A percentile compares a stretch with the other conserved stretches of the same genome.
Conservation (phyloP, 2,113 vertebrate species). For the Colaptes auratus region DNA sequence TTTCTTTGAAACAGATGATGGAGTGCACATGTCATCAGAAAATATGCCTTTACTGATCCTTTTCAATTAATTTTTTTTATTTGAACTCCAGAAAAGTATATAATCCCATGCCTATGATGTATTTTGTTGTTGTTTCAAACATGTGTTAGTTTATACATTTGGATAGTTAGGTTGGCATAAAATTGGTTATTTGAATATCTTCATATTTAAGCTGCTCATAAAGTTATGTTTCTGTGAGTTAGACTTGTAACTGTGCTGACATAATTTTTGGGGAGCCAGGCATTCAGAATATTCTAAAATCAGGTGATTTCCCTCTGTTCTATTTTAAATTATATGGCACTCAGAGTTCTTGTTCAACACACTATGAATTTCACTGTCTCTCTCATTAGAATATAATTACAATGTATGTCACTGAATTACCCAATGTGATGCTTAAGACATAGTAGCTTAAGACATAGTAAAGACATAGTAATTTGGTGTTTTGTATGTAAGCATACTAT, state of each 20-base stretch:
- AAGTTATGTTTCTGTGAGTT: rapidly evolving
- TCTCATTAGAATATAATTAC: not conserved
- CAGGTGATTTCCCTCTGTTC: not conserved
- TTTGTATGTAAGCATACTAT: not conserved
- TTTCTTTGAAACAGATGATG: not conserved
- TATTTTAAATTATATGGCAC: not conserved
- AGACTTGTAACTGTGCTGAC: not conserved
- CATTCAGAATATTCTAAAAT: not conserved
- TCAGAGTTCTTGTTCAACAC: not conserved
- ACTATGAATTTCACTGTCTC: not conserved
- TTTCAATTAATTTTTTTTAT: not conserved
- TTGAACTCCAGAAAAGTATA: not conserved
- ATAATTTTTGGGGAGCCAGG: not conserved
- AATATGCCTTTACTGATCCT: not conserved
- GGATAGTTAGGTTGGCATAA: not conserved
- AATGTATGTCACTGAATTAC: not conserved
- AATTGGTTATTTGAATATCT: not conserved
- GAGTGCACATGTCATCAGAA: not conserved
- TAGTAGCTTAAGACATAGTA: no score
- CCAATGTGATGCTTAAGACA: not conserved
- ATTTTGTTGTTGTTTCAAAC: not conserved
- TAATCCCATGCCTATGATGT: not conserved
- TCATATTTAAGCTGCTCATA: not conserved
- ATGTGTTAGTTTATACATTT: not conserved
- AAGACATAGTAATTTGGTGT: not conserved